Percentiles rank a stretch among this genome's conserved stretches.
Conservation (phyloP, 2,113 vertebrate species). For the Sakesphorus luctuosus region DNA sequence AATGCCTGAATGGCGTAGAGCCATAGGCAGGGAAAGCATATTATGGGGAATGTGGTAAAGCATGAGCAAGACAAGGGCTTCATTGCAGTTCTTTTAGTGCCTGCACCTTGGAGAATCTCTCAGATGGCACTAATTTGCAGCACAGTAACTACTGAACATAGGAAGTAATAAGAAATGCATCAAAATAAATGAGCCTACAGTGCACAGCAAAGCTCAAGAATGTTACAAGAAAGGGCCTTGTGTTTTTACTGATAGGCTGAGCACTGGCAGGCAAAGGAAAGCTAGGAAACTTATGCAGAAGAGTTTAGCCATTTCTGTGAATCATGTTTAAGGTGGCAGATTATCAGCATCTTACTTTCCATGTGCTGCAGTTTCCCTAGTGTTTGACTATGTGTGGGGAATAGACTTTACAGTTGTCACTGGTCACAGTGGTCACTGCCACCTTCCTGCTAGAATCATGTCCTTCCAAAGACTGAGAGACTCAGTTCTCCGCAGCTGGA, state of each 20-base stretch:
- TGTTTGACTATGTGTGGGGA: fast-evolving
- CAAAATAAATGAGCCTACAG: fast-evolving
- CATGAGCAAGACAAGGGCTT: background rate
- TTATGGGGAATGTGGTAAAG: background rate
- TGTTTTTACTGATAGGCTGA: background rate
- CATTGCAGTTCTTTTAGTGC: background rate
- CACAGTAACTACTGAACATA: background rate
- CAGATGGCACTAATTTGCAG: background rate
- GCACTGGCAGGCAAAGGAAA: background rate
- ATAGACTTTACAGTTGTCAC: background rate
- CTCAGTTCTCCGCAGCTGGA: background rate
- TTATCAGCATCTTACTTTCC: fast-evolving
- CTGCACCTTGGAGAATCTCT: background rate
- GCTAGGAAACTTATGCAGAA: background rate
- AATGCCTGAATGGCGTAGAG: background rate
- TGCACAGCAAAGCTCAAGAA: background rate
- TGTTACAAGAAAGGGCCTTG: background rate
- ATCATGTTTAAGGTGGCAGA: background rate
- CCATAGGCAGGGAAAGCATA: background rate
- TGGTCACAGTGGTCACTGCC: background rate
- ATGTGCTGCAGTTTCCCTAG: background rate
- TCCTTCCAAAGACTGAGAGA: background rate
- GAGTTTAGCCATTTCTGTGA: background rate
- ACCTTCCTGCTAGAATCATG: background rate
- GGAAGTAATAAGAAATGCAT: background rate